A percentile compares a stretch with the other conserved stretches of the same genome.
phyloP scores from a whole-genome alignment of 2,113 vertebrate species.

The Xenus cinereus region DNA sequence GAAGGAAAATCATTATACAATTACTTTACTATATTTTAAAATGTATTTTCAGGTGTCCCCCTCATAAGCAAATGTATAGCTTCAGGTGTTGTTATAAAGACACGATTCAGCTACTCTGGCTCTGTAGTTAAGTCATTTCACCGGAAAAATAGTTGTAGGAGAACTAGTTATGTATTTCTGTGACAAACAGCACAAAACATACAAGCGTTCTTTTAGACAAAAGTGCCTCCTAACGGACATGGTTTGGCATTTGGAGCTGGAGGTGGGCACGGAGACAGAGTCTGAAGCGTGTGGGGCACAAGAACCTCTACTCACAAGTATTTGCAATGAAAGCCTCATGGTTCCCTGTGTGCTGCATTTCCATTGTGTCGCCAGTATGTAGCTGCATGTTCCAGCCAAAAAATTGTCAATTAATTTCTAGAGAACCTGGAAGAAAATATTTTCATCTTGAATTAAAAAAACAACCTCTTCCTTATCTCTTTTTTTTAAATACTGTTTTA shows the following conservation, averaged over 20 bases:
- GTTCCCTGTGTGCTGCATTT: background rate
- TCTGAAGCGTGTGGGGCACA: background rate
- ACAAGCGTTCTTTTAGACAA: background rate
- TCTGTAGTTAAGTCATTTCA: background rate
- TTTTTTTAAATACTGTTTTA: background rate
- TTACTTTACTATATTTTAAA: background rate
- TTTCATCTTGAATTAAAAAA: background rate
- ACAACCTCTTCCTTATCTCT: background rate
- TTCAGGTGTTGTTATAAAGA: background rate
- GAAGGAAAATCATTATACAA: background rate
- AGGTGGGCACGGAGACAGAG: background rate
- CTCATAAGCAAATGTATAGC: background rate
- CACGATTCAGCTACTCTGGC: background rate
- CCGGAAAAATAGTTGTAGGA: background rate
- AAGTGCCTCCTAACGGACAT: accelerated
- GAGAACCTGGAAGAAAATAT: background rate
- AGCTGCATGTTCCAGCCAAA: background rate
- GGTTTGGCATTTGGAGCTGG: background rate
- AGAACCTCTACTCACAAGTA: background rate
- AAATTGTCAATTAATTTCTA: background rate
- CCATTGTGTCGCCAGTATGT: background rate
- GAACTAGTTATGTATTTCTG: background rate
- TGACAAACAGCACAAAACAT: background rate
- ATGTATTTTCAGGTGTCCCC: background rate
- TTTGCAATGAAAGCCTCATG: background rate